Conservation (phyloP, 2,113 vertebrate species). For the Alosa alosa region DNA sequence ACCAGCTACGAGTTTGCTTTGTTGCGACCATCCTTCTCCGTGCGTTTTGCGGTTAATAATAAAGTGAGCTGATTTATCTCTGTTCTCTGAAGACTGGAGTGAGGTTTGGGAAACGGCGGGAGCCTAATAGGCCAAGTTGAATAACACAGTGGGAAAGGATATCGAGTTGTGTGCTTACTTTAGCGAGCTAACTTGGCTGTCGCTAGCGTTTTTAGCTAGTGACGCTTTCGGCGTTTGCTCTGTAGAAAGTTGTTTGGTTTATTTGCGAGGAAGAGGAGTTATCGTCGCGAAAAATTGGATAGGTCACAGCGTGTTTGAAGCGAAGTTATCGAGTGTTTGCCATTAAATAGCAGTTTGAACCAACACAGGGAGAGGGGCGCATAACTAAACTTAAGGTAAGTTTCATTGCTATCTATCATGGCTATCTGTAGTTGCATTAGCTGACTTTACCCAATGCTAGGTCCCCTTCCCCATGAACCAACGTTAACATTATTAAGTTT, state of each 20-base stretch:
- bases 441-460: neutral
- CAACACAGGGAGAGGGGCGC: neutral
- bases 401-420: neutral
- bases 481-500: too few relatives aligned
- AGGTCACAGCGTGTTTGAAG: neutral
- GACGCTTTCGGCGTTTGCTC: neutral
- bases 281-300: neutral
- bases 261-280: neutral
- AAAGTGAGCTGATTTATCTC: neutral
- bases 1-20: conserved; percentile 9
- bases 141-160: neutral
- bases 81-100: neutral
- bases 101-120: neutral
- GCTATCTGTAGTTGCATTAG: neutral
- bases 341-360: neutral
- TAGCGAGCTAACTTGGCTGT: conserved; percentile 10
- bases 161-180: neutral
- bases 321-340: neutral
- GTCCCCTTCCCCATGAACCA: neutral
- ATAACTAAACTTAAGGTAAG: conserved; percentile 10
- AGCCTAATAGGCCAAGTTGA: neutral
- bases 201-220: conserved; percentile 44
- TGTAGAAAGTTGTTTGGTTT: neutral
- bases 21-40: neutral
- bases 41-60: neutral